A percentile compares a stretch with the other conserved stretches of the same genome.
phyloP scores from a whole-genome alignment of 2,113 vertebrate species.

The Corvus moneduloides region DNA sequence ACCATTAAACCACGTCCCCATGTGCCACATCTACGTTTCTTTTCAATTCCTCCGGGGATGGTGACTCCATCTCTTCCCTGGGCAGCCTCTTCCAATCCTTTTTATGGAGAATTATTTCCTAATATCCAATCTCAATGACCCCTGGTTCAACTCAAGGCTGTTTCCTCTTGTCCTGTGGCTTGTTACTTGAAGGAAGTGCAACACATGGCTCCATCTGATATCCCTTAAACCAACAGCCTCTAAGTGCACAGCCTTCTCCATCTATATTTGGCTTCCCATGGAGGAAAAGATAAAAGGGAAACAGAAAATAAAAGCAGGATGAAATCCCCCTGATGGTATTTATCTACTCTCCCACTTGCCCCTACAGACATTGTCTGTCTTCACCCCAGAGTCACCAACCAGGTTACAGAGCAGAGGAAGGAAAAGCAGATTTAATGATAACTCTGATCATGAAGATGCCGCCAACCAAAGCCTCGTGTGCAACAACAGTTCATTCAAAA shows the following conservation, averaged over 20 bases:
- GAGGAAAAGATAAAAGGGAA: background rate
- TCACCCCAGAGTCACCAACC: background rate
- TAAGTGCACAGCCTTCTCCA: background rate
- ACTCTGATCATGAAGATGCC: rapidly evolving
- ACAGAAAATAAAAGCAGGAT: background rate
- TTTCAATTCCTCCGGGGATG: background rate
- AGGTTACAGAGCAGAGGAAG: background rate
- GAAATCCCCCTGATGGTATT: background rate
- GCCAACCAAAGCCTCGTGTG: rapidly evolving
- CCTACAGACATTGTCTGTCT: background rate
- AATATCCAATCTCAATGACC: background rate
- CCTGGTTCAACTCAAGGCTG: background rate
- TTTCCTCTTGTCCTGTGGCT: background rate
- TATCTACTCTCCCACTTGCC: rapidly evolving
- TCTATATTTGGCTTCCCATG: background rate
- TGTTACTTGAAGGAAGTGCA: background rate
- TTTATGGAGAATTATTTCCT: background rate
- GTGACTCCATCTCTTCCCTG: background rate
- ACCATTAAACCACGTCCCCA: background rate
- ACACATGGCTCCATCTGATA: rapidly evolving
- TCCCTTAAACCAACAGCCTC: background rate
- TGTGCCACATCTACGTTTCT: rapidly evolving
- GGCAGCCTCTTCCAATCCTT: background rate
- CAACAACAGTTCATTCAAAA: background rate
- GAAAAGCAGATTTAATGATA: background rate